Evolutionary conservation across 2,113 vertebrate genomes (phyloP).

Genomic region (Scytalopus superciliaris): DNA sequence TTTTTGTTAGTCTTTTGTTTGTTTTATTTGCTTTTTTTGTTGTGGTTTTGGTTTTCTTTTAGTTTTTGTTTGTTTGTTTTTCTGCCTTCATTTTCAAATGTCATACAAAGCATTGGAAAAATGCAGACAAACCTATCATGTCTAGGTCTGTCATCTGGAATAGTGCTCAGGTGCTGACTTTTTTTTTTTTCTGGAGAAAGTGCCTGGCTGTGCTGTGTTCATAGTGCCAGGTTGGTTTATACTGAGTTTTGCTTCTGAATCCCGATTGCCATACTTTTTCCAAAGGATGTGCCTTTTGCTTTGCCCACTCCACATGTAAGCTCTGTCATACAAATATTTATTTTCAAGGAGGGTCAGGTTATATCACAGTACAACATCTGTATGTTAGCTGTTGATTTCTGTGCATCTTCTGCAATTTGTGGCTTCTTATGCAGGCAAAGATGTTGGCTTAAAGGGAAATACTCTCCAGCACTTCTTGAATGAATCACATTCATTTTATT

Average conservation of each 20-base stretch:
- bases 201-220: background rate
- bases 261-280: background rate
- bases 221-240: background rate
- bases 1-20: background rate
- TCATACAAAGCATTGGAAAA: background rate
- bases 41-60: background rate
- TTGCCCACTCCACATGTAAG: accelerated
- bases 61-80: background rate
- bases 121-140: background rate
- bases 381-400: background rate
- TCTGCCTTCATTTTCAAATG: background rate
- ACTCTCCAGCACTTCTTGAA: background rate
- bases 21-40: no score
- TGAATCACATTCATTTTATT: background rate
- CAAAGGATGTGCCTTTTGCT: background rate
- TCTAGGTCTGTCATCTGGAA: background rate
- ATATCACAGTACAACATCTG: background rate
- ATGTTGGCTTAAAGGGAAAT: background rate
- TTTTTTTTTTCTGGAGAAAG: background rate
- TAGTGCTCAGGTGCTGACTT: background rate
- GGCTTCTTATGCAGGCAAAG: background rate
- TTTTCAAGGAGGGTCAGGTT: background rate
- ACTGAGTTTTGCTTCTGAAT: background rate
- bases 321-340: background rate
- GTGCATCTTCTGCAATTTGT: background rate